phyloP scores from a whole-genome alignment of 2,797 vertebrate genomes.

The Chaetodon trifasciatus region DNA sequence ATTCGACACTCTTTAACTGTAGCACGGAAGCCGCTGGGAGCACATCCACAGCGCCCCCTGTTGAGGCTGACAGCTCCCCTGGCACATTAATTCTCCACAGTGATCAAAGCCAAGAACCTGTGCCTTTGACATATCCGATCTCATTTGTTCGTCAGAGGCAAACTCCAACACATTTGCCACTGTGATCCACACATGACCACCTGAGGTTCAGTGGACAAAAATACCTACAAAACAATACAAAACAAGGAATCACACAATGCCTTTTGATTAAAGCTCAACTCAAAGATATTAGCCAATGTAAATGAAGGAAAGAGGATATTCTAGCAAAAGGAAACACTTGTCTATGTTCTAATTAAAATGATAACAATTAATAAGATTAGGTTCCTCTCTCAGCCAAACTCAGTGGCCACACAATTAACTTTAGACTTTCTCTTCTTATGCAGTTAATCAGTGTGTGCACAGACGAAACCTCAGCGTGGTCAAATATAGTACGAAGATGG shows the following conservation, averaged over 20 bases:
- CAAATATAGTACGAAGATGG: conserved; percentile 11
- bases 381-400: conserved; percentile 28
- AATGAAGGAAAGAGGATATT: conserved; percentile 47
- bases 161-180: conserved; percentile 50
- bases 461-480: conserved; percentile 17
- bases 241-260: conserved; percentile 32
- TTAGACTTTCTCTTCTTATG: conserved; percentile 9
- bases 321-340: conserved; percentile 42
- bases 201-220: conserved; percentile 57
- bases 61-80: conserved; percentile 56
- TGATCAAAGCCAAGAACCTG: conserved; percentile 74
- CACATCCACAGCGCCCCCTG: conserved; percentile 71
- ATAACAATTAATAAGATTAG: conserved; percentile 59
- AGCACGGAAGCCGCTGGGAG: conserved; percentile 22
- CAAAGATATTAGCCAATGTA: conserved; percentile 36
- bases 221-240: conserved; percentile 30
- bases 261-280: conserved; percentile 54
- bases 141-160: conserved; percentile 69
- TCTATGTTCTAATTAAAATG: conserved; percentile 59
- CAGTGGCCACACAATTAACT: conserved; percentile 47
- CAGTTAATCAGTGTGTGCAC: conserved; percentile 37
- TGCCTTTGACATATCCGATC: conserved; percentile 68
- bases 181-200: conserved; percentile 45
- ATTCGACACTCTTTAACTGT: conserved; percentile 60
- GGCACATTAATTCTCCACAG: conserved; percentile 46